Evolutionary conservation across 2,797 vertebrate species (phyloP).

Genomic region (Cichlasoma orientale): DNA sequence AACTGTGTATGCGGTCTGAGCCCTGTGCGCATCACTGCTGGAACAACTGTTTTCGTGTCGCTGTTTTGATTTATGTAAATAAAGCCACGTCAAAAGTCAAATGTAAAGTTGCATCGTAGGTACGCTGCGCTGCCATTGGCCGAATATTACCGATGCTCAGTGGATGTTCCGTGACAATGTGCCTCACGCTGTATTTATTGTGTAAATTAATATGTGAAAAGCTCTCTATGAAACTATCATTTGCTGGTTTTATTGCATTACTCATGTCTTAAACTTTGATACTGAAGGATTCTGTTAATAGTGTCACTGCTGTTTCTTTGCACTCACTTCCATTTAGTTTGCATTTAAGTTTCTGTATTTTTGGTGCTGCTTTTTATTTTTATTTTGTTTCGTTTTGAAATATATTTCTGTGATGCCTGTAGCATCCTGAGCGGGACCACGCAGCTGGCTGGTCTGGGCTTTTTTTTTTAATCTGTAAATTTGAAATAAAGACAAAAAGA

Average conservation of each 20-base stretch:
- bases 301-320: background rate
- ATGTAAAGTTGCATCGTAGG: background rate
- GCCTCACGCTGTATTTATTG: background rate
- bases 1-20: background rate
- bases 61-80: background rate
- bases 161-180: background rate
- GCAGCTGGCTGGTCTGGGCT: fast-evolving
- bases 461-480: background rate
- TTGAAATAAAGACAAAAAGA: background rate
- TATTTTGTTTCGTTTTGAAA: background rate
- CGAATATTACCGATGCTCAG: background rate
- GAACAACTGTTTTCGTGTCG: background rate
- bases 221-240: background rate
- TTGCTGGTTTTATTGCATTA: conserved; percentile 5
- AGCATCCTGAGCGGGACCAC: background rate
- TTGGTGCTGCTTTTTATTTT: background rate
- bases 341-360: background rate
- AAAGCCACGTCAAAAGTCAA: background rate
- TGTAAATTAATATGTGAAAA: background rate
- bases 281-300: background rate
- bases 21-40: background rate
- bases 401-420: background rate
- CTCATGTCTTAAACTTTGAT: background rate
- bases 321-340: background rate
- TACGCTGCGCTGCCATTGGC: background rate